A percentile compares a stretch with the other conserved stretches of the same genome.
phyloP scores from a whole-genome alignment of 1,140 invertebrate genomes.

The Subanguina moxae region DNA sequence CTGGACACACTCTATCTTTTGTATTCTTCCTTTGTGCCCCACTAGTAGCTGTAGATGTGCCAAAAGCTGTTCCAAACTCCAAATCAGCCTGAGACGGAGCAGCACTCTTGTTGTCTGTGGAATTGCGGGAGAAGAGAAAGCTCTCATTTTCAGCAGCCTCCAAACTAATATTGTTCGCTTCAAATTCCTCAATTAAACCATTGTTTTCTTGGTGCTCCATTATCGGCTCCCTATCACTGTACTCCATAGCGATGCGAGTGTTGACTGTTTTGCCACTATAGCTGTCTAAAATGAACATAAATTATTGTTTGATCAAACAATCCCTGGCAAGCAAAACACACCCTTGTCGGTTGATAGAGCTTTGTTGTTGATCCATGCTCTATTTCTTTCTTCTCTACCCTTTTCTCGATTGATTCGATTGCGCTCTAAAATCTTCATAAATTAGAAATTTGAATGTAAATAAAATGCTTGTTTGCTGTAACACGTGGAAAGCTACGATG shows the following conservation, averaged over 20 bases:
- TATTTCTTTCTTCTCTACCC: conserved; percentile 31
- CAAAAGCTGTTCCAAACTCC: conserved; percentile 35
- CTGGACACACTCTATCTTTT: conserved; percentile 25
- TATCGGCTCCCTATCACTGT: conserved; percentile 25
- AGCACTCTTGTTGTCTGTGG: neutral
- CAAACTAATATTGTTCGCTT: too few relatives aligned
- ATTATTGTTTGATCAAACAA: neutral
- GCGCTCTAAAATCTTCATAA: conserved; percentile 32
- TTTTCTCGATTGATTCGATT: conserved; percentile 22
- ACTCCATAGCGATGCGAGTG: neutral
- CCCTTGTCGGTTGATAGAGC: conserved; percentile 6
- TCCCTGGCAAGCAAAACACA: neutral
- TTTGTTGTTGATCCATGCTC: conserved; percentile 20
- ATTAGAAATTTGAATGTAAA: conserved; percentile 12
- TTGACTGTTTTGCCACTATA: neutral
- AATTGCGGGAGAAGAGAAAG: too few relatives aligned
- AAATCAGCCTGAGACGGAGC: conserved; percentile 15
- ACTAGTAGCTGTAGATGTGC: conserved; percentile 16
- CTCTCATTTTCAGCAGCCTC: too few relatives aligned
- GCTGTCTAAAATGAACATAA: conserved; percentile 21
- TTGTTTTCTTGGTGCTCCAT: conserved; percentile 29
- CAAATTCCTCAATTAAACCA: conserved; percentile 3
- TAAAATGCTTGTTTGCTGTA: neutral
- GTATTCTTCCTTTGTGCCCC: neutral
- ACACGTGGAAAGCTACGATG: too few relatives aligned